Evolutionary conservation across 1,140 invertebrate species (phyloP), one percentile per base, ranked within the genome.

Genomic region (Stegodyphus dumicola): DNA sequence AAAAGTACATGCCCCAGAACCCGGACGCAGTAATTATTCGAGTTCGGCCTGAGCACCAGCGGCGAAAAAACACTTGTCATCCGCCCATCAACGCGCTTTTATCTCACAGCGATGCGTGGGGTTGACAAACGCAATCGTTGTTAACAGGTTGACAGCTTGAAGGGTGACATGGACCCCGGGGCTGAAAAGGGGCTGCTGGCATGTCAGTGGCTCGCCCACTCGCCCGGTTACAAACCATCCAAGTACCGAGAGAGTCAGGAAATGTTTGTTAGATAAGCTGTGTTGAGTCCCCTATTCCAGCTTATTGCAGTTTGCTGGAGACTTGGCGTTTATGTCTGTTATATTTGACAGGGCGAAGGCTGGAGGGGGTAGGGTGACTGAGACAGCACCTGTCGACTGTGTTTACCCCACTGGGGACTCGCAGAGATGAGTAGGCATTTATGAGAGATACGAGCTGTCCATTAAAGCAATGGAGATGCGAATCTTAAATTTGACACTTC

Each of bases 141-240:
- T 73, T 71, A 80, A 80, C 52, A 80, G 11, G 78, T 60, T 80
- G 78, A 80, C 78, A 80, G 69, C 69, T 80, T 71, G 53, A 77
- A 67, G 78, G 69, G 67, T 71, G 78, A 80, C 78, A 80, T 67
- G 53, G 53, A 56, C 77, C 77, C 64, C 52, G 49, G 51, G 78
- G 78, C 15, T 18, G 65, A 51, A 60, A 69, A 60, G 66, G 66
- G 65, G 51, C 51, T 67, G 49, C 65, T 78, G 77, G 64, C 64
- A 69, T 78, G 77, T 69, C 54, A 78, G 65, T 69, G 49, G 77
- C 65, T 60, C 18, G 56, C 56, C 52, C n/a, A 75, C 73, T 11
- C n/a, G 17, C 13, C 18, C 18, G 73, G 53, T 18, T 49, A 18
- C n/a, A 15, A 67, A n/a, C 10, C 15, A 65, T 60, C 49, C 60